Evolutionary conservation across 64 coral and sea anemone genomes (phyloP).

Genomic region (Montipora cactus): DNA sequence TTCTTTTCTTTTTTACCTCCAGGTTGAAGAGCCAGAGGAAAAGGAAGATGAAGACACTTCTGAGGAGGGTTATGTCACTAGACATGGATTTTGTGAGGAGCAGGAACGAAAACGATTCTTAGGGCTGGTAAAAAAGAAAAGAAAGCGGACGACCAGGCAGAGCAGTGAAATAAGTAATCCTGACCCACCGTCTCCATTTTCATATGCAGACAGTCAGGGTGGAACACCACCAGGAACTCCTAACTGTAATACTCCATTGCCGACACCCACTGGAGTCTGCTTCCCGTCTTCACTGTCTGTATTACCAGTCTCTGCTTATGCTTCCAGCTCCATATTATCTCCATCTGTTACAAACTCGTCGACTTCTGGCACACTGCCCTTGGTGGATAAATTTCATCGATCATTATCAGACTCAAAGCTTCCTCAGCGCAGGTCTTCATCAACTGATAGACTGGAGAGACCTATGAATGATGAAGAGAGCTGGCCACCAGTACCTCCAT

Average conservation of each 20-base stretch:
- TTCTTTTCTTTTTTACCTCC: background rate
- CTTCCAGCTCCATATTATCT: background rate
- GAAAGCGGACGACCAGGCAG: slow-evolving; percentile 83
- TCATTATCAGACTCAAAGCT: slow-evolving; percentile 78
- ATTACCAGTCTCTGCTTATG: background rate
- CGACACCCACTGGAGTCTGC: slow-evolving; percentile 6
- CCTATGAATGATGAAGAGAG: slow-evolving; percentile 67
- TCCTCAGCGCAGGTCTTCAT: slow-evolving; percentile 80
- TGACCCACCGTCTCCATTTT: slow-evolving; percentile 71
- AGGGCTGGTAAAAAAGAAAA: slow-evolving; percentile 91
- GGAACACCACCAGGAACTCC: slow-evolving; percentile 78
- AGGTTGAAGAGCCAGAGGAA: slow-evolving; percentile 57
- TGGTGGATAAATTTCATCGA: slow-evolving; percentile 63
- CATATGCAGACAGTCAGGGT: slow-evolving; percentile 41
- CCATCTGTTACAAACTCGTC: slow-evolving; percentile 28
- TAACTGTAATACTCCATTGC: slow-evolving; percentile 23
- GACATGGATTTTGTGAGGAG: slow-evolving; percentile 94
- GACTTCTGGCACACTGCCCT: background rate
- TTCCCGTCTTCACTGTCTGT: background rate
- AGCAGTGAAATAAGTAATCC: slow-evolving; percentile 84
- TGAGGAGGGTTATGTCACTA: slow-evolving; percentile 70
- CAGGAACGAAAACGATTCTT: slow-evolving; percentile 97
- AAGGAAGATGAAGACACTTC: slow-evolving; percentile 70
- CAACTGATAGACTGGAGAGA: slow-evolving; percentile 76
- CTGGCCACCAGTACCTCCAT: slow-evolving; percentile 90